Percentiles rank a stretch among this genome's conserved stretches.
Evolutionary conservation across 2,113 vertebrate species (phyloP).

Genomic region (Elanoides forficatus): DNA sequence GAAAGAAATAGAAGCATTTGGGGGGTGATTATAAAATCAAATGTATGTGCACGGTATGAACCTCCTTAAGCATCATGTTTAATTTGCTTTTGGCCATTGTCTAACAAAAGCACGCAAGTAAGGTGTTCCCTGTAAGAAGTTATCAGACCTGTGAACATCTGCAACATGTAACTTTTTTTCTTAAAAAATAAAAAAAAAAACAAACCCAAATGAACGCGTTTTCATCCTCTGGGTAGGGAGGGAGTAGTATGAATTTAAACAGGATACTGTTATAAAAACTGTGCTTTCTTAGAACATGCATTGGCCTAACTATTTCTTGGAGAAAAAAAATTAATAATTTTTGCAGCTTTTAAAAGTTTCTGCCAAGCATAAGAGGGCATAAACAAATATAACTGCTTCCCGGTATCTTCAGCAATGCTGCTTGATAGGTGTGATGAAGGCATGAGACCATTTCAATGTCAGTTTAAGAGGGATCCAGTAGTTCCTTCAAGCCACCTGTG

Average conservation of each 20-base stretch:
- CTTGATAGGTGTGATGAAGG: not conserved
- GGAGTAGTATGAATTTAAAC: not conserved
- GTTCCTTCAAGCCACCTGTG: not conserved
- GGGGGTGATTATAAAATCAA: constrained; percentile 27
- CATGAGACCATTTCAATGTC: not conserved
- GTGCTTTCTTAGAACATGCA: not conserved
- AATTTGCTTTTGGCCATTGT: constrained; percentile 53
- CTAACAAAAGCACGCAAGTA: not conserved
- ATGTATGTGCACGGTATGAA: not conserved
- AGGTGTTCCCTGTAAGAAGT: not conserved
- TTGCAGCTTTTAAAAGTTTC: constrained; percentile 10
- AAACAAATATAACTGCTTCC: not conserved
- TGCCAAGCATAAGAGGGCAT: not conserved
- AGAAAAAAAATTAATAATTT: not conserved
- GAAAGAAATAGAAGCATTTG: constrained; percentile 32
- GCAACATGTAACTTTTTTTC: not conserved
- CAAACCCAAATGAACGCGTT: not conserved
- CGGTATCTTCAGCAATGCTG: not conserved
- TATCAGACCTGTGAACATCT: not conserved
- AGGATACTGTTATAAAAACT: not conserved
- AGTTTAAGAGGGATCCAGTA: not conserved
- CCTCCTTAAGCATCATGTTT: not conserved
- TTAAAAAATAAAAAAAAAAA: not conserved
- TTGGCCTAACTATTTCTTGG: not conserved
- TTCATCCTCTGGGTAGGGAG: not conserved